Conservation (phyloP, 2,888 invertebrate species). For the Syrista parreyssii region DNA sequence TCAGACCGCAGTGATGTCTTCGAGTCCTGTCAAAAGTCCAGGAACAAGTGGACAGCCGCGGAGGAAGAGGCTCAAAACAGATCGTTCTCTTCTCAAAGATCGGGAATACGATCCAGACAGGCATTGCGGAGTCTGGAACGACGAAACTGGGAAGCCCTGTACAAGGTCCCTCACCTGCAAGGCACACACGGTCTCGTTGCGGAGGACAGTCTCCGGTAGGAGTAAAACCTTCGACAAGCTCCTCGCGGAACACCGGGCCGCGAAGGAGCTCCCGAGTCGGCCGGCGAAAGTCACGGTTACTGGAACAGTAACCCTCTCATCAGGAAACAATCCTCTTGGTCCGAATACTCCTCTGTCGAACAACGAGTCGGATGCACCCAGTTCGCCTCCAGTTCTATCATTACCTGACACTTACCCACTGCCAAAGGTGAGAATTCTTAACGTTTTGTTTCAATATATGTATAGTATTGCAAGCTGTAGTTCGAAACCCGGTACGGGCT, state of each 20-base stretch:
- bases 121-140: slow-evolving; percentile 83
- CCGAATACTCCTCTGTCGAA: slow-evolving; percentile 68
- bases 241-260: slow-evolving; percentile 78
- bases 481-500: background rate
- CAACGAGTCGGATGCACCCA: slow-evolving; percentile 72
- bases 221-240: slow-evolving; percentile 81
- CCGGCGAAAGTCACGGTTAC: slow-evolving; percentile 46
- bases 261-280: slow-evolving; percentile 69
- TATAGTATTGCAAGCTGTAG: background rate
- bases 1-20: slow-evolving; percentile 37
- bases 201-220: slow-evolving; percentile 78
- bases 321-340: slow-evolving; percentile 47
- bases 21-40: slow-evolving; percentile 59
- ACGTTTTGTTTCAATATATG: background rate
- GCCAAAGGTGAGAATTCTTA: slow-evolving; percentile 55
- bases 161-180: slow-evolving; percentile 83
- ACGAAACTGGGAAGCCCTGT: slow-evolving; percentile 78
- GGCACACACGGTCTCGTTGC: slow-evolving; percentile 76
- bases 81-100: slow-evolving; percentile 64
- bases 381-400: slow-evolving; percentile 62
- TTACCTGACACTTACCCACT: slow-evolving; percentile 63
- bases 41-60: slow-evolving; percentile 50
- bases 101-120: slow-evolving; percentile 85
- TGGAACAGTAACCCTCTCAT: slow-evolving; percentile 26
- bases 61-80: slow-evolving; percentile 60